Evolutionary conservation across 2,888 invertebrate species (phyloP).

Genomic region (Agrotis puta): DNA sequence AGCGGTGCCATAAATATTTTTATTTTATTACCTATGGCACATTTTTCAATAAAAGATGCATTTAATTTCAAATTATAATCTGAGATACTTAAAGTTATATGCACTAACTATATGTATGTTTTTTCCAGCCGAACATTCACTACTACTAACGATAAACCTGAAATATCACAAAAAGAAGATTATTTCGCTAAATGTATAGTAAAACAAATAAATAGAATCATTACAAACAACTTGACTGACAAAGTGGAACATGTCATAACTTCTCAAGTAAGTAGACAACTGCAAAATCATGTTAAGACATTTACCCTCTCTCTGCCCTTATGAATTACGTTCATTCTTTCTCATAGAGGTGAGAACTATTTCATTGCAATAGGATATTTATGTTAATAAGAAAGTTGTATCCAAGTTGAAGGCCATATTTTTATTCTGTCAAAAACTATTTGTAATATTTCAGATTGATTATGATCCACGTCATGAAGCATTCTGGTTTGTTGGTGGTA

Average conservation of each 20-base stretch:
- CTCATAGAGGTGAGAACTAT: too few relatives aligned
- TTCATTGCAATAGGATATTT: too few relatives aligned
- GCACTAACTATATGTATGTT: background rate
- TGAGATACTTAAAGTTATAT: background rate
- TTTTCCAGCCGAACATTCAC: conserved; percentile 72
- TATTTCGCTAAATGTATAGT: conserved; percentile 88
- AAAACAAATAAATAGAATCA: conserved; percentile 93
- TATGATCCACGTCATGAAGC: conserved; percentile 95
- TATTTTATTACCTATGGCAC: background rate
- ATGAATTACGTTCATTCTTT: too few relatives aligned
- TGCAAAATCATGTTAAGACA: too few relatives aligned
- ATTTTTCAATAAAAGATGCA: background rate
- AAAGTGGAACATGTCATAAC: conserved; percentile 92
- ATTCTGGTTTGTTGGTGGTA: conserved; percentile 96
- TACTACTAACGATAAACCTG: conserved; percentile 66
- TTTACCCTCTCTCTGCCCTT: too few relatives aligned
- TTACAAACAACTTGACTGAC: conserved; percentile 91
- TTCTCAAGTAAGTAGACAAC: conserved; percentile 86
- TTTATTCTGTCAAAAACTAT: background rate
- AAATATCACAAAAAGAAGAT: conserved; percentile 83
- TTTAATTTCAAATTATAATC: background rate
- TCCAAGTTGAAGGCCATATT: too few relatives aligned
- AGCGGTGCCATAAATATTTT: background rate
- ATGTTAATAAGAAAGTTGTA: too few relatives aligned
- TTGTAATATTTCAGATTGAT: conserved; percentile 91